Evolutionary conservation across 2,113 vertebrate species (phyloP).

Genomic region (Saccopteryx bilineata): DNA sequence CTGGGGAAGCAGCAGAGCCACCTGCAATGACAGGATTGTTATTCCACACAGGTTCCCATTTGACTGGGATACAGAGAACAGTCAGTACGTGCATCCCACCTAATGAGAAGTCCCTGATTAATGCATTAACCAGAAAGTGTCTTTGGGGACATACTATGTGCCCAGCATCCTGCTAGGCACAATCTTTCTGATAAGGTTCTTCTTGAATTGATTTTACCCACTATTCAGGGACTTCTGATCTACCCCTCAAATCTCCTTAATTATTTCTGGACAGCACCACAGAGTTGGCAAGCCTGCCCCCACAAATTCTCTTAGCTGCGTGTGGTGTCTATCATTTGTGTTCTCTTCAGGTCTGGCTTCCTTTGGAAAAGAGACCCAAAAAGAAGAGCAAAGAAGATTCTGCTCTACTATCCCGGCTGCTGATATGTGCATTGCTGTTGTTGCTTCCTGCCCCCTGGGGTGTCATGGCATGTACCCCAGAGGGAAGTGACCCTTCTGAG

Average conservation of each 20-base stretch:
- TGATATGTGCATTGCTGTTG: background rate
- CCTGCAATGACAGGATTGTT: background rate
- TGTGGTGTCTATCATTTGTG: background rate
- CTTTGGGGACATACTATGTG: background rate
- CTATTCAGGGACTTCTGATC: background rate
- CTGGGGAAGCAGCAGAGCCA: fast-evolving
- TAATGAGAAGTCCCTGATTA: background rate
- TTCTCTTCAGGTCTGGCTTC: background rate
- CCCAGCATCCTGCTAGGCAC: background rate
- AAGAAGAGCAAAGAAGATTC: background rate
- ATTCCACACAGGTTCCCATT: background rate
- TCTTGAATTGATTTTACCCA: background rate
- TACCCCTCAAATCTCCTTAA: background rate
- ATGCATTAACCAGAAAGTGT: background rate
- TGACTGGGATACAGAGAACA: background rate
- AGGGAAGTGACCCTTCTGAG: background rate
- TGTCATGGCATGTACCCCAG: too few species aligned
- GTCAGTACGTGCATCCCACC: background rate
- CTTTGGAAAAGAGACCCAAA: background rate
- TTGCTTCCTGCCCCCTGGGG: background rate
- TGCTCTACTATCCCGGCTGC: background rate
- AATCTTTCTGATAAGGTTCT: background rate
- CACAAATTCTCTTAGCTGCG: background rate
- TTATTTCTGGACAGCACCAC: background rate
- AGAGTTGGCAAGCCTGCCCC: background rate